Percentiles rank a stretch among this genome's conserved stretches.
These are phyloP conservation scores for Lithosia quadra DNA, from an alignment of 2,888 invertebrate genomes.

Conservation along the genomic window DNA sequence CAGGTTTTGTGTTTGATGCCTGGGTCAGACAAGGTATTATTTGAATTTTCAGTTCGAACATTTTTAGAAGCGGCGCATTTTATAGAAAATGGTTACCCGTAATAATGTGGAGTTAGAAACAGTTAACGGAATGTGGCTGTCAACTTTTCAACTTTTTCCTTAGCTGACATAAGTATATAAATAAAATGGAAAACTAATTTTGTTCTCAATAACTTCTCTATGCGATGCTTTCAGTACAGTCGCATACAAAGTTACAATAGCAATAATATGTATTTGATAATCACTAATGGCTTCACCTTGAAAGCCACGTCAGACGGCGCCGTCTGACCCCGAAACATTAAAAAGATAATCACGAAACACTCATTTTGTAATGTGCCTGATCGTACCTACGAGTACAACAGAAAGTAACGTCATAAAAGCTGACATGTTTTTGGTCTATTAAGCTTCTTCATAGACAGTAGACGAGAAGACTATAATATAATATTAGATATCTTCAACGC, in stretches of 20 bases:
- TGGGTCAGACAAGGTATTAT: no score
- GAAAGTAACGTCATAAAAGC: slow-evolving; percentile 38
- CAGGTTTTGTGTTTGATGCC: no score
- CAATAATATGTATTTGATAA: slow-evolving; percentile 29
- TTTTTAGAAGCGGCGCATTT: no score
- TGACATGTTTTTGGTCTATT: neutral
- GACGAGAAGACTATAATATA: neutral
- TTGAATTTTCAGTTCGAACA: no score
- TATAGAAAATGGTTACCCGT: no score
- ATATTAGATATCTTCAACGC: no score
- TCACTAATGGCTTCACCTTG: slow-evolving; percentile 43
- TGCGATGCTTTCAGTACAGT: neutral
- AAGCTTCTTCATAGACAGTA: neutral
- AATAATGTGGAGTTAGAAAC: no score
- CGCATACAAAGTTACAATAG: neutral
- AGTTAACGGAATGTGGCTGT: no score
- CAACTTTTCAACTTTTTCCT: no score
- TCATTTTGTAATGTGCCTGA: slow-evolving; percentile 36
- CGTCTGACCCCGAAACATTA: slow-evolving; percentile 46
- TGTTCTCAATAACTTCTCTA: neutral
- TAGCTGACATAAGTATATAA: no score
- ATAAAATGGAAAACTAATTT: neutral
- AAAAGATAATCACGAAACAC: slow-evolving; percentile 46
- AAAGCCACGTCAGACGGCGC: slow-evolving; percentile 35
- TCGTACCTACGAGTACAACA: slow-evolving; percentile 30